phyloP scores from a whole-genome alignment of 2,113 vertebrate genomes.

The Saccopteryx leptura region DNA sequence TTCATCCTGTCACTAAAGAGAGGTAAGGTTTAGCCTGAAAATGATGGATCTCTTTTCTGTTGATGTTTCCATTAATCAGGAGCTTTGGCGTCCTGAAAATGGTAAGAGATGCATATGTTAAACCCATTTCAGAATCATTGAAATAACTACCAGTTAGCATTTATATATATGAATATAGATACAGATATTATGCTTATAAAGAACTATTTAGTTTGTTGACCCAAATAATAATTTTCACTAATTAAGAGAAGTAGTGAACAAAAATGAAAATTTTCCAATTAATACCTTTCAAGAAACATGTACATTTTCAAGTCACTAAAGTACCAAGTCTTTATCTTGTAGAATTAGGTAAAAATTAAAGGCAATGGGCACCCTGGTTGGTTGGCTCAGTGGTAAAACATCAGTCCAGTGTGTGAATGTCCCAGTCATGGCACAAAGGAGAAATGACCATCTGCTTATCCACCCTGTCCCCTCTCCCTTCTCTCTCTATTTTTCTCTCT shows the following conservation, averaged over 20 bases:
- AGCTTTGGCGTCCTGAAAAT: not conserved
- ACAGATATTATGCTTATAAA: not conserved
- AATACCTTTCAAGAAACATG: not conserved
- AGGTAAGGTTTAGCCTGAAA: not conserved
- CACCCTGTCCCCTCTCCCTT: too few species aligned
- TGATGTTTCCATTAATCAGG: not conserved
- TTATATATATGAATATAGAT: not conserved
- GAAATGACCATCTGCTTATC: too few species aligned
- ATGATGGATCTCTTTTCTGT: not conserved
- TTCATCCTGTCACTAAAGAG: not conserved
- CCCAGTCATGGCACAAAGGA: too few species aligned
- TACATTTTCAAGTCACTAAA: conserved; percentile 10
- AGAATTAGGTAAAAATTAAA: conserved; percentile 34
- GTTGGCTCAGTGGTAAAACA: too few species aligned
- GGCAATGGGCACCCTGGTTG: not conserved
- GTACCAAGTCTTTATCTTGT: not conserved
- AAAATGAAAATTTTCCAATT: not conserved
- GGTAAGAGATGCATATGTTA: not conserved
- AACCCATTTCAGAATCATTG: conserved; percentile 31
- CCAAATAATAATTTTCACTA: conserved; percentile 42
- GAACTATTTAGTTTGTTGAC: not conserved
- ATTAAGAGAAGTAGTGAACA: not conserved
- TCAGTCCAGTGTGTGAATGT: too few species aligned
- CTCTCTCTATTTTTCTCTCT: too few species aligned
- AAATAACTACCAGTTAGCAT: not conserved